Base-by-base conservation (phyloP, 2,888 invertebrate species). In the Stramonita haemastoma region DNA sequence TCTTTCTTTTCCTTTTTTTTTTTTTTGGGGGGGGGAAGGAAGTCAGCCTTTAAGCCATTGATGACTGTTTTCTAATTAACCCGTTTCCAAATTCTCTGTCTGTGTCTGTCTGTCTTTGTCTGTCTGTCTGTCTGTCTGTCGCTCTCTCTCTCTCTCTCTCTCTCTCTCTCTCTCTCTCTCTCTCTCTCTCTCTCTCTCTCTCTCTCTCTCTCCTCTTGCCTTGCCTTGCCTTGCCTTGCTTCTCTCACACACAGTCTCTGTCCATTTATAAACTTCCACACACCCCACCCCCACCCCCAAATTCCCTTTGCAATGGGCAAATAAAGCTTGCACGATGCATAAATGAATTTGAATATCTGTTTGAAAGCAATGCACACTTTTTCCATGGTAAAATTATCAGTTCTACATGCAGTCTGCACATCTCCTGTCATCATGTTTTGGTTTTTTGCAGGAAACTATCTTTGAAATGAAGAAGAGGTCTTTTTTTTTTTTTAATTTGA, bases 171-270 rank as follows among this genome's bases (percentile, higher is more conserved):
- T 77, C 11, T 77, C 77, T 77, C 29, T 77, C 77, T 77, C 19
- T 77, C 32, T 34, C 19, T 29, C 32, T 77, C 32, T 77, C 32
- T 77, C 70, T 70, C 70, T 70, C 70, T 70, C 70, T 70, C 70
- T 70, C 57, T 84, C 84, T 84, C 84, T 84, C 84, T 57, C 84
- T 57, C 84, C 29, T 57, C 29, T 46, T 83, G 46, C 57, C 84
- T 84, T 57, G 36, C 81, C 26, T 26, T 46, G 22, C 34, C 32
- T 32, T 19, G 8, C 32, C 19, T 32, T 83, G 15, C 32, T 32
- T 77, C 81, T 83, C 81, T 46, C 81, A 22, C 81, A 22, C 81
- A 22, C 46, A 22, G 36, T 46, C 81, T 46, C 81, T 79, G 32
- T 79, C 79, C 32, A 32, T 79, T 17, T 79, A 32, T 79, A 32